A percentile compares a stretch with the other conserved stretches of the same genome.
Conservation (phyloP, 2,888 invertebrate species). For the Megamerina dolium region DNA sequence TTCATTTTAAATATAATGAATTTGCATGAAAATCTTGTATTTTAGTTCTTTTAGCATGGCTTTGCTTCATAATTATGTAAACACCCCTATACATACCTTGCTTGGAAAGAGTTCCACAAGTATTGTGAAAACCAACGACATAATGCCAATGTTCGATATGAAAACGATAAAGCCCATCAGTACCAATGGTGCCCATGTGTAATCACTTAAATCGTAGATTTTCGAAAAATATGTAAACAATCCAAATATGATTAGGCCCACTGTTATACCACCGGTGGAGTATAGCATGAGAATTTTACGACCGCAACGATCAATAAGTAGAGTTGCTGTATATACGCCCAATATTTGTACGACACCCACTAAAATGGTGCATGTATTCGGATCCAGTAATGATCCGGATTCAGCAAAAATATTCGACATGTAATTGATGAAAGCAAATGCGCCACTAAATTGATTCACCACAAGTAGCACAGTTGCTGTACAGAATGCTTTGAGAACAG, state of each 20-base stretch:
- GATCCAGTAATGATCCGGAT: conserved; percentile 34
- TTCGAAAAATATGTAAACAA: conserved; percentile 28
- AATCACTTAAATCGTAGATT: too few species aligned
- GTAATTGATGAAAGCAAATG: conserved; percentile 41
- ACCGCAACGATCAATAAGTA: conserved; percentile 39
- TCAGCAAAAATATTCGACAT: conserved; percentile 40
- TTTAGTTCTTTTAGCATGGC: too few species aligned
- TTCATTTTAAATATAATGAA: too few species aligned
- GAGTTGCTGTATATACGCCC: conserved; percentile 36
- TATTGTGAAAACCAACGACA: conserved; percentile 39
- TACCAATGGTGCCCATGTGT: conserved; percentile 36
- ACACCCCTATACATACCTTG: conserved; percentile 31
- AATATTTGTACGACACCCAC: conserved; percentile 39
- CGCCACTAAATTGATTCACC: conserved; percentile 37
- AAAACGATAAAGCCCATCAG: conserved; percentile 39
- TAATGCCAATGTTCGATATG: conserved; percentile 36
- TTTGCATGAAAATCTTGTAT: too few species aligned
- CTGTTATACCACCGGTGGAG: conserved; percentile 34
- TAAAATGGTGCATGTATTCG: conserved; percentile 40
- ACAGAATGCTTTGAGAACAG: conserved; percentile 15
- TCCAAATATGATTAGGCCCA: conserved; percentile 35
- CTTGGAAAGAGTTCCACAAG: conserved; percentile 41
- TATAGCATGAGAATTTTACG: conserved; percentile 37
- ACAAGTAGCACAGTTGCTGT: conserved; percentile 29
- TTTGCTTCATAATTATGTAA: not conserved